Percentiles rank a stretch among this genome's conserved stretches.
phyloP scores from a whole-genome alignment of 2,888 invertebrate species.

The Drosophila ustulata region DNA sequence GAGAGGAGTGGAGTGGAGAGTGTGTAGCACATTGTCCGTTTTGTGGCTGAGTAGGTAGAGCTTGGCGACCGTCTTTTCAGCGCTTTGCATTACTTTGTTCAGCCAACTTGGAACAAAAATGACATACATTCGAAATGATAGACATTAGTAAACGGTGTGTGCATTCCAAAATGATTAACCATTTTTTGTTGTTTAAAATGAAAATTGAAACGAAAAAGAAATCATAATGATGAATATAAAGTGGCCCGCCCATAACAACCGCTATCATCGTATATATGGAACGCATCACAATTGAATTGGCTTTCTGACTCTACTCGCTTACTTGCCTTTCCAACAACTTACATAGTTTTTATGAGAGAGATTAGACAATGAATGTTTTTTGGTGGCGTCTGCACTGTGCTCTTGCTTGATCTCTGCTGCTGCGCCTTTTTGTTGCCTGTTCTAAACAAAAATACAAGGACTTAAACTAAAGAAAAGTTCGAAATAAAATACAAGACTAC shows the following conservation, averaged over 20 bases:
- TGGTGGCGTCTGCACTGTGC: conserved; percentile 47
- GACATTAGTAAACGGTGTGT: conserved; percentile 39
- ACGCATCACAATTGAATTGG: conserved; percentile 22
- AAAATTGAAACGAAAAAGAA: conserved; percentile 46
- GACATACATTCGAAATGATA: conserved; percentile 65
- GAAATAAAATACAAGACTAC: conserved; percentile 56
- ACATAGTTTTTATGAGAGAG: conserved; percentile 20
- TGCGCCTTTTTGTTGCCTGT: conserved; percentile 35
- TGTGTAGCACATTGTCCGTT: conserved; percentile 26
- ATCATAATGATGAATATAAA: conserved; percentile 29
- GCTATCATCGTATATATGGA: conserved; percentile 36
- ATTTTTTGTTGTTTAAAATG: conserved; percentile 31
- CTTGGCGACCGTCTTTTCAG: conserved; percentile 64
- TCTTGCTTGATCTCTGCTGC: conserved; percentile 22
- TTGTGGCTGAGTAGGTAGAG: conserved; percentile 55
- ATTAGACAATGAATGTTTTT: conserved; percentile 16
- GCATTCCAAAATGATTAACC: conserved; percentile 47
- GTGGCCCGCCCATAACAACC: conserved; percentile 53
- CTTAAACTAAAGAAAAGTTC: conserved; percentile 41
- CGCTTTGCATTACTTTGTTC: conserved; percentile 68
- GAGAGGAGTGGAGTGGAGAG: conserved; percentile 1
- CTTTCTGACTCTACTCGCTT: conserved; percentile 61
- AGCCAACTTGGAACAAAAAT: conserved; percentile 82
- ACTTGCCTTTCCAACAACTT: conserved; percentile 54
- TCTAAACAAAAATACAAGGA: conserved; percentile 42